These are phyloP conservation scores for Anthonomus grandis DNA, from an alignment of 1,140 invertebrate species.

Conservation along the genomic window DNA sequence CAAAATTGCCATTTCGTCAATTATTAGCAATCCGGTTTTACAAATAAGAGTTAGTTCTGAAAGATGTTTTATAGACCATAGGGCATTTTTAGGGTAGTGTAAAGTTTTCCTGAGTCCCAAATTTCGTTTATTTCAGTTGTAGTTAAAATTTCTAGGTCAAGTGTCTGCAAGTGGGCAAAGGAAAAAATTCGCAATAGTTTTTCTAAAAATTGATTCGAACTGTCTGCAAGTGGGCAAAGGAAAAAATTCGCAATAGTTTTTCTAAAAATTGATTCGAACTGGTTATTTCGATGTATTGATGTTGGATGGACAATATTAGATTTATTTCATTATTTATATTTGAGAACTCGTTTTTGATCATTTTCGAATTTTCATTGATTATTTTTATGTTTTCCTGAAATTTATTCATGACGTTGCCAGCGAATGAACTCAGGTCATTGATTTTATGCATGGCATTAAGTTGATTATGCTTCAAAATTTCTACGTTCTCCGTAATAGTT, in stretches of 20 bases:
- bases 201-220: not conserved
- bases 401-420: not conserved
- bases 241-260: too few species aligned
- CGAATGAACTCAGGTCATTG: too few species aligned
- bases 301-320: too few species aligned
- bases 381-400: not conserved
- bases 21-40: not conserved
- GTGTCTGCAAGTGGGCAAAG: not conserved
- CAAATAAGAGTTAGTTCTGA: too few species aligned
- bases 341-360: too few species aligned
- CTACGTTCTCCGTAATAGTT: too few species aligned
- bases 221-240: too few species aligned
- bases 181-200: too few species aligned
- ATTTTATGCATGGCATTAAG: too few species aligned
- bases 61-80: not conserved
- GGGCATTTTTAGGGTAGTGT: not conserved
- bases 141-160: not conserved
- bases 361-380: too few species aligned
- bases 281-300: not conserved
- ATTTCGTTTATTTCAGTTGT: not conserved
- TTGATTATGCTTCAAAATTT: too few species aligned
- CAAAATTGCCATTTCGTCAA: constrained; percentile 4
- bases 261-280: not conserved
- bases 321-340: too few species aligned
- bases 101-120: not conserved